A percentile compares a stretch with the other conserved stretches of the same genome.
These are phyloP conservation scores for Notospermus geniculatus DNA, from an alignment of 1,140 invertebrate species.

Conservation along the genomic window DNA sequence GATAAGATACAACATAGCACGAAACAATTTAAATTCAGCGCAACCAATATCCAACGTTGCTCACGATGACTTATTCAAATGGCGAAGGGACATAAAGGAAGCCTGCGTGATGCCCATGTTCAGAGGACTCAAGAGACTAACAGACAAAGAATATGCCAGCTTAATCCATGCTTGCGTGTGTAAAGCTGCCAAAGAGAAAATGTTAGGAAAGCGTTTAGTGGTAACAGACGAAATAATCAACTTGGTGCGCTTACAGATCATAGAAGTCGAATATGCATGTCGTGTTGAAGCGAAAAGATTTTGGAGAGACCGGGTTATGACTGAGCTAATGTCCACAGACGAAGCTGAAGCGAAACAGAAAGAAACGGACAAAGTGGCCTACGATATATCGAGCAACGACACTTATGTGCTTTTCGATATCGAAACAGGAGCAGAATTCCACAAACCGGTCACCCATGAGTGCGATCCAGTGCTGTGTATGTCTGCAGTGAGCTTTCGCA, in stretches of 20 bases:
- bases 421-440: conserved; percentile 7
- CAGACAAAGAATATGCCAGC: conserved; percentile 2
- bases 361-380: conserved; percentile 10
- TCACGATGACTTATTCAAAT: background rate
- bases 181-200: conserved; percentile 4
- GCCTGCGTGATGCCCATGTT: conserved; percentile 3
- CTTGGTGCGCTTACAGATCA: conserved; percentile 8
- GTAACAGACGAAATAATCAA: conserved; percentile 1
- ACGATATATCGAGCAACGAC: conserved; percentile 3
- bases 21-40: background rate
- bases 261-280: conserved; percentile 7
- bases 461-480: conserved; percentile 8
- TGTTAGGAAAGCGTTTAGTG: background rate
- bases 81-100: conserved; percentile 8
- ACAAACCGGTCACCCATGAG: conserved; percentile 1
- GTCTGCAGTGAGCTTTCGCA: conserved; percentile 3
- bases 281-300: conserved; percentile 4
- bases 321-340: background rate
- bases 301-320: conserved; percentile 6
- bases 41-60: background rate
- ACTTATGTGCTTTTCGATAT: conserved; percentile 10
- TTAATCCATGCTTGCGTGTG: conserved; percentile 4
- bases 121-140: background rate
- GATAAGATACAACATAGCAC: background rate
- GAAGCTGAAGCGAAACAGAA: background rate